Evolutionary conservation across 2,888 invertebrate genomes (phyloP).

Genomic region (Hipparchia semele): DNA sequence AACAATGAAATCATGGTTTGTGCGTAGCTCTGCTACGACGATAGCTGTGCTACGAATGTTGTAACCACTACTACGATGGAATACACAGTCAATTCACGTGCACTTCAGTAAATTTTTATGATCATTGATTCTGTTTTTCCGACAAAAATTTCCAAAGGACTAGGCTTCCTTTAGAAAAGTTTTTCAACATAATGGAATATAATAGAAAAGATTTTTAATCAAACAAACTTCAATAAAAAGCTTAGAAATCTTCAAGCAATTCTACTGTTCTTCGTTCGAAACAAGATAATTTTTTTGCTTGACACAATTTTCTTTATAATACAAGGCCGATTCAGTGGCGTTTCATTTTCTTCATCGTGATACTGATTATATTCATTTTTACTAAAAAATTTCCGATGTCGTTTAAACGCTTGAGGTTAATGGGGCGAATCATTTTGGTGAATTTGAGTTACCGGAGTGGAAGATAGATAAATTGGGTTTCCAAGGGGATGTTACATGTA

Average conservation of each 20-base stretch:
- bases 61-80: neutral
- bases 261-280: no score
- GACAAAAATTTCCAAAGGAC: no score
- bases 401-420: conserved; percentile 66
- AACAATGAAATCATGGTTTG: neutral
- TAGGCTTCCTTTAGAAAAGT: no score
- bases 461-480: conserved; percentile 69
- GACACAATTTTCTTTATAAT: neutral
- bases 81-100: neutral
- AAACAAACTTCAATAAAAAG: no score
- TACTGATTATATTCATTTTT: conserved; percentile 14
- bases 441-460: conserved; percentile 69
- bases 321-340: neutral
- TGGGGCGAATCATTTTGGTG: conserved; percentile 70
- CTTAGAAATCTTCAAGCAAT: no score
- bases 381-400: conserved; percentile 48
- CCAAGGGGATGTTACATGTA: conserved; percentile 43
- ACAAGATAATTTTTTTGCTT: neutral
- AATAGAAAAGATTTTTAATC: no score
- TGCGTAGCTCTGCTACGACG: neutral
- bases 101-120: neutral
- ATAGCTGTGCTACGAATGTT: neutral
- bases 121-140: neutral
- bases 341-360: conserved; percentile 6
- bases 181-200: no score